Evolutionary conservation across 1,140 invertebrate species (phyloP).

Genomic region (Anastrepha ludens): DNA sequence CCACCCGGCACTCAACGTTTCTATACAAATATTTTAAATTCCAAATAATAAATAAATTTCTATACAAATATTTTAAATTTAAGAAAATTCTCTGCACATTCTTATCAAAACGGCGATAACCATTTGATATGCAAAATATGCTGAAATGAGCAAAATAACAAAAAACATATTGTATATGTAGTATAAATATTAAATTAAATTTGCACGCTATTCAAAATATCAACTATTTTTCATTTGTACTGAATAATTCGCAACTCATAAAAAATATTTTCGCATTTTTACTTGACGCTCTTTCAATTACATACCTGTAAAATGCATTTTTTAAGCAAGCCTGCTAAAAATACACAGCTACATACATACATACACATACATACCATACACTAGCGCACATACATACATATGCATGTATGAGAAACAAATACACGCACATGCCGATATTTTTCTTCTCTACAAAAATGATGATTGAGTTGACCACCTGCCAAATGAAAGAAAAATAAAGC

Average conservation of each 20-base stretch:
- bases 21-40: too few relatives aligned
- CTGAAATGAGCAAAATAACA: not conserved
- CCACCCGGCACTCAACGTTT: too few relatives aligned
- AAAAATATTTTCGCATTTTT: constrained; percentile 48
- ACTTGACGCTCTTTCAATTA: constrained; percentile 32
- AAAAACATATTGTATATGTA: not conserved
- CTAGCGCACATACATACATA: not conserved
- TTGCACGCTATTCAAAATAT: constrained; percentile 15
- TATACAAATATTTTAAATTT: too few relatives aligned
- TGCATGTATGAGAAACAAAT: too few relatives aligned
- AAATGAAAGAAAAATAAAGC: not conserved
- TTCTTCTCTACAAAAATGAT: not conserved
- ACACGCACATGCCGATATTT: not conserved
- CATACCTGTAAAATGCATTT: constrained; percentile 23
- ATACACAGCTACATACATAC: not conserved
- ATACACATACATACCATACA: not conserved
- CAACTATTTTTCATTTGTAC: constrained; percentile 16
- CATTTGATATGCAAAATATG: constrained; percentile 3
- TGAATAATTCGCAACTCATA: constrained; percentile 35
- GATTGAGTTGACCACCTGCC: not conserved
- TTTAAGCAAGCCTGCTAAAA: not conserved
- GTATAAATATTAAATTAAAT: not conserved
- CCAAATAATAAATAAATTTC: too few relatives aligned
- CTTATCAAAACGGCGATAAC: not conserved
- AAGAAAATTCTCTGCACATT: not conserved